phyloP scores from a whole-genome alignment of 2,888 invertebrate genomes.

The Pseudococcus jackbeardsleyi region DNA sequence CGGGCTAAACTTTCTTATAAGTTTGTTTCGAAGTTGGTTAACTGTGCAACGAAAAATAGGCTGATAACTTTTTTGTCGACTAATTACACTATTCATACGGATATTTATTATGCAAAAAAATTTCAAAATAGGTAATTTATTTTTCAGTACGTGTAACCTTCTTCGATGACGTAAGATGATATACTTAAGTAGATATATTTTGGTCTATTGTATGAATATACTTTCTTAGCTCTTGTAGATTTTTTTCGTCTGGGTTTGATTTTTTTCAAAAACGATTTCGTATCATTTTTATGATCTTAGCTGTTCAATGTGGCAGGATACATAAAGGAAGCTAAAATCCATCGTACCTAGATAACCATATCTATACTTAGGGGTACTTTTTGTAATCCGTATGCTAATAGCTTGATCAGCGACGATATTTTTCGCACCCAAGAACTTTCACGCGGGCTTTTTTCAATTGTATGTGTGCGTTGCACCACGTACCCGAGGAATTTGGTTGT shows the following conservation, averaged over 20 bases:
- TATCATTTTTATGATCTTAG: no score
- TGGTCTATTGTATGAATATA: neutral
- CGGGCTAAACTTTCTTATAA: neutral
- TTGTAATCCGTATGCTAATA: no score
- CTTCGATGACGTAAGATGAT: conserved; percentile 6
- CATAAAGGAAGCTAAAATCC: no score
- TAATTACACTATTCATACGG: conserved; percentile 8
- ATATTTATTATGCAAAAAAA: neutral
- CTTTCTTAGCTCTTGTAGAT: no score
- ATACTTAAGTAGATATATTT: neutral
- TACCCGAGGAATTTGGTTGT: neutral
- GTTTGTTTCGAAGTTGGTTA: neutral
- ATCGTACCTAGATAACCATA: no score
- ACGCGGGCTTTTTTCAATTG: neutral
- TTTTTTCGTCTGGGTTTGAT: no score
- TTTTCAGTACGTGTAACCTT: neutral
- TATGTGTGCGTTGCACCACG: neutral
- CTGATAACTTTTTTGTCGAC: neutral
- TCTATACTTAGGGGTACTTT: no score
- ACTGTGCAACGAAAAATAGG: neutral
- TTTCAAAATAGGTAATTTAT: neutral
- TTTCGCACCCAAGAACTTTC: conserved; percentile 7
- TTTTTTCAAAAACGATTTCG: no score
- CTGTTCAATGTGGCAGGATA: no score
- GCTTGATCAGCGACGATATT: neutral